Conservation (phyloP, 2,888 invertebrate species). For the Melanophora roralis region DNA sequence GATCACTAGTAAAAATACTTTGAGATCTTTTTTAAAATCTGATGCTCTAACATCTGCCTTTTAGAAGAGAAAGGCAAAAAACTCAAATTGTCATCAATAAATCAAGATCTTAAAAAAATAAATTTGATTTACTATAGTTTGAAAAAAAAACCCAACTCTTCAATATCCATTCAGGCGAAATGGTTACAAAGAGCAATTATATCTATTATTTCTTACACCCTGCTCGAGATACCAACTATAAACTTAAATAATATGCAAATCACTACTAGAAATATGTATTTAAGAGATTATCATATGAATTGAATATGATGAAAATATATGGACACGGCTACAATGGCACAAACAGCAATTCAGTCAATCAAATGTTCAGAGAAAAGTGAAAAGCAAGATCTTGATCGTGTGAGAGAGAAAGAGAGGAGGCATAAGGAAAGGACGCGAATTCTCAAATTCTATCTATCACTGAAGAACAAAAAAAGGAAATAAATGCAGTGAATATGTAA, state of each 20-base stretch:
- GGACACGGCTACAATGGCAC: constrained; percentile 53
- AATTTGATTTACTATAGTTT: constrained; percentile 15
- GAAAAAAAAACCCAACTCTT: constrained; percentile 41
- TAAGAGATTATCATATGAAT: constrained; percentile 56
- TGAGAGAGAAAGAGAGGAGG: background rate
- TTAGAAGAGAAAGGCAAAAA: constrained; percentile 14
- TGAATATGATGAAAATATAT: constrained; percentile 52
- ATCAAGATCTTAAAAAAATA: constrained; percentile 51
- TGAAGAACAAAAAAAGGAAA: too few species aligned
- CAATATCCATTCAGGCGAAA: constrained; percentile 52
- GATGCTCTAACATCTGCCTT: constrained; percentile 49
- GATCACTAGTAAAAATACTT: too few species aligned
- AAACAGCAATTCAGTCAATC: constrained; percentile 39
- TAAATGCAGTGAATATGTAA: constrained; percentile 55
- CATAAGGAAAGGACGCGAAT: background rate
- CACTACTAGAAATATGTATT: constrained; percentile 10
- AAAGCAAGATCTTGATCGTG: too few species aligned
- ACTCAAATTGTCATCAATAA: constrained; percentile 62
- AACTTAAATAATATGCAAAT: constrained; percentile 53
- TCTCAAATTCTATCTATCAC: constrained; percentile 25
- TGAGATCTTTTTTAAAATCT: background rate
- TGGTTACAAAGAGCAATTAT: constrained; percentile 40
- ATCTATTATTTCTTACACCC: constrained; percentile 32
- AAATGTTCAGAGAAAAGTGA: background rate
- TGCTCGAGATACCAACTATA: background rate